Base-by-base conservation (phyloP, 2,888 invertebrate species). In the Philereme transversata region DNA sequence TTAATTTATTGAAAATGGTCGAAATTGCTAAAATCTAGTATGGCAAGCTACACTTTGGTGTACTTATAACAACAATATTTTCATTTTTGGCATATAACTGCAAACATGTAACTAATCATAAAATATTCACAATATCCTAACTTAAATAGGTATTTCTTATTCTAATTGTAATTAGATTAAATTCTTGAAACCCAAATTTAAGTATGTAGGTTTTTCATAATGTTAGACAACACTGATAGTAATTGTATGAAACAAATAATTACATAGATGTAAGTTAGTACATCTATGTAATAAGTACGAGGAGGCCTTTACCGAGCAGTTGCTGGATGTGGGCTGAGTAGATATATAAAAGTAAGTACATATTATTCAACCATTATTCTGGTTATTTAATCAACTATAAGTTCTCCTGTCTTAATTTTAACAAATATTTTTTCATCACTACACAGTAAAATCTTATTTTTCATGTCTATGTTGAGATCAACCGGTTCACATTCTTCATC, bases 11-110 rank as follows among this genome's bases (percentile, higher is more conserved):
- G 33, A 76, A 81, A 81, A 78, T 81, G 77, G 76, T 79, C 81
- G 76, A 78, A 72, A 79, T 72, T 72, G 72, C 70, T 83, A 79
- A 75, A 81, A 80, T 81, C 89, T 90, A 90, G 85, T 90, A 92
- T 92, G 92, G 92, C 92, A 92, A 91, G 88, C 83, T 86, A 86
- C 75, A 84, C 90, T 92, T 92, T 91, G 91, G 91, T 88, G 84
- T 87, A 80, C 81, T 85, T 81, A 83, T 77, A 74, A 53, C 49
- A 50, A 22, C 54, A 59, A 60, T 56, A 60, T 62, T 66, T 63
- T 52, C 57, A 51, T 60, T 68, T 66, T 67, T 71, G 66, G 67
- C 60, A 64, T 65, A 60, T 56, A 60, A 59, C 58, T 69, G 66
- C 46, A 58, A 33, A 52, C 9, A 60, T 35, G 33, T 60, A 46